A percentile compares a stretch with the other conserved stretches of the same genome.
phyloP scores from a whole-genome alignment of 1,140 invertebrate species.

The Lasaia peninsularis region DNA sequence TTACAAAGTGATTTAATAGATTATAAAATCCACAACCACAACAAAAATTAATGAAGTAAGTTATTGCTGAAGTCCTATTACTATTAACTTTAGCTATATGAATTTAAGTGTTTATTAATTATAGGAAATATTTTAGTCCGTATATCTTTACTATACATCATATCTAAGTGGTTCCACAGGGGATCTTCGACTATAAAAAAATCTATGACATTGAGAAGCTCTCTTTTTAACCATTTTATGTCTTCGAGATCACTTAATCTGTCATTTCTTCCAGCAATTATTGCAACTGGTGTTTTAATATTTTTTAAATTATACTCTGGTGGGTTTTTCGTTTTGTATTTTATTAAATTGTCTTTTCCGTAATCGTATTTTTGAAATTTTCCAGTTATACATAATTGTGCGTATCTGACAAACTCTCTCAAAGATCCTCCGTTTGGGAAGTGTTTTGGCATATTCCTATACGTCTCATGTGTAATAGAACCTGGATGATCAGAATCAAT shows the following conservation, averaged over 20 bases:
- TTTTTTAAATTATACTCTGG: slow-evolving; percentile 18
- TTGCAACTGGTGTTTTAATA: slow-evolving; percentile 9
- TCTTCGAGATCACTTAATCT: slow-evolving; percentile 12
- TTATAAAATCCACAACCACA: too few relatives aligned
- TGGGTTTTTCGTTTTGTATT: slow-evolving; percentile 12
- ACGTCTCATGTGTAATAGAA: slow-evolving; percentile 16
- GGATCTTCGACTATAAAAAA: slow-evolving; percentile 6
- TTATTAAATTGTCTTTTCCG: slow-evolving; percentile 15
- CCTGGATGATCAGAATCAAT: slow-evolving; percentile 5
- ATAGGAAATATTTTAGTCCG: slow-evolving; percentile 13
- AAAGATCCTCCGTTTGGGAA: slow-evolving; percentile 18
- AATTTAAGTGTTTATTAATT: slow-evolving; percentile 12
- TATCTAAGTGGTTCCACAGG: slow-evolving; percentile 20
- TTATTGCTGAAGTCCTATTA: too few relatives aligned
- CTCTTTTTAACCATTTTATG: background rate
- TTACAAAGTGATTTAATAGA: too few relatives aligned
- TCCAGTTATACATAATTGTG: slow-evolving; percentile 7
- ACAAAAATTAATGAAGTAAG: too few relatives aligned
- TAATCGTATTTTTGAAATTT: slow-evolving; percentile 24
- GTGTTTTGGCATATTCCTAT: slow-evolving; percentile 6
- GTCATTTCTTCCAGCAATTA: slow-evolving; percentile 12
- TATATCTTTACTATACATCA: slow-evolving; percentile 19
- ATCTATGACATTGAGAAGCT: slow-evolving; percentile 18
- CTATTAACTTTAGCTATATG: background rate
- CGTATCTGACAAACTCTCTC: slow-evolving; percentile 14